Base-by-base conservation (phyloP, 2,888 invertebrate species). In the Agrenia bidenticulata region DNA sequence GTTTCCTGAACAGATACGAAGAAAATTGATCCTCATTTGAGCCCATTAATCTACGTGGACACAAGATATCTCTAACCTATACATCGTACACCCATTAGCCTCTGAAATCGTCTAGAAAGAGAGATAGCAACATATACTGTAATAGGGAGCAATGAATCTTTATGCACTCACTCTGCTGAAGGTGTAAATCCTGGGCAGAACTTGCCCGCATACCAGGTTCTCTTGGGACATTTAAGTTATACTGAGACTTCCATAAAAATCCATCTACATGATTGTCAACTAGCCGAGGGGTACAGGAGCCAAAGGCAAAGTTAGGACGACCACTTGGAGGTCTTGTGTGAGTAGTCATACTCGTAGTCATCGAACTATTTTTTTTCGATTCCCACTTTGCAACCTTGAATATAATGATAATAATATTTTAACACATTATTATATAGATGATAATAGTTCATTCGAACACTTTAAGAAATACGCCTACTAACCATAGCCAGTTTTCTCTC, bases 221-320 rank as follows among this genome's bases (percentile, higher is more conserved):
- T 39, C 59, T 66, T 26, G 62, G 60, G 15, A 71, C 64, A 62
- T 68, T 73, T 50, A 76, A 64, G 67, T 74, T 74, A 66, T 73
- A 74, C 53, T 73, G 73, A 9, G 72, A 72, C 68, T 74, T 74
- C 74, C 74, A 76, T 26, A 74, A 63, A 60, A 70, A 71, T 62
- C 73, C 76, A 62, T 76, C 76, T 55, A 71, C 70, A 41, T 71
- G 67, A 71, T 76, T 76, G 63, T 76, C 76, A 13, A 76, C 64
- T 23, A 73, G 64, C 42, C 76, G 64, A 24, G 76, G 76, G n/a
- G 74, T 74, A 53, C 74, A 76, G 11, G 73, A 73, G 4, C 76
- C 76, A 64, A 76, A 76, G 24, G 76, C 76, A 64, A 69, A 76
- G n/a, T 53, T 57, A 11, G 67, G 69, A 23, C 64, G 68, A 55